phyloP scores from a whole-genome alignment of 2,113 vertebrate species.

The Pseudorhombus dupliciocellatus region DNA sequence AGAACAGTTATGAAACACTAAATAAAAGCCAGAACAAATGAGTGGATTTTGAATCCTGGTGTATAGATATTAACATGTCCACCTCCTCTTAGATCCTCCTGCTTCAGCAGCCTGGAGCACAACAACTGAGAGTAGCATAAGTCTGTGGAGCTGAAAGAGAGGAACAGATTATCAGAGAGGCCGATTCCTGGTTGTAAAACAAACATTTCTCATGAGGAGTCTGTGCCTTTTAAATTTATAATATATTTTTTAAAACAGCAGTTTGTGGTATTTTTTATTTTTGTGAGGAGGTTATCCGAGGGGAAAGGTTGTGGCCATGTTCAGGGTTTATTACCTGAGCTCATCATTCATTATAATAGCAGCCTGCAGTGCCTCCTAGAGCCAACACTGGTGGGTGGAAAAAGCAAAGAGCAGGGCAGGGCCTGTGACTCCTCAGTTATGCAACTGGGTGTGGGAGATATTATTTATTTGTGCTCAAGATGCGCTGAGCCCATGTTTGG shows the following conservation, averaged over 20 bases:
- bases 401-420: background rate
- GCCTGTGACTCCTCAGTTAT: conserved; percentile 5
- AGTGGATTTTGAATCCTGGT: too few relatives aligned
- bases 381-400: background rate
- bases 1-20: too few relatives aligned
- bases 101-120: too few relatives aligned
- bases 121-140: background rate
- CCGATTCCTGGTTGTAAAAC: too few relatives aligned
- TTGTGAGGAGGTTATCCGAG: background rate
- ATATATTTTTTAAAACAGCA: background rate
- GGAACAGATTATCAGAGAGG: too few relatives aligned
- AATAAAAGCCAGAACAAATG: too few relatives aligned
- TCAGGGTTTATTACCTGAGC: background rate
- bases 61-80: background rate
- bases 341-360: background rate
- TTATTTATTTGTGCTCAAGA: conserved; percentile 17
- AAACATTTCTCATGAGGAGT: too few relatives aligned
- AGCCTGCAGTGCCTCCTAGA: conserved; percentile 31
- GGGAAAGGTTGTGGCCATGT: background rate
- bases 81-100: too few relatives aligned
- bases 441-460: conserved; percentile 14
- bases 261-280: background rate
- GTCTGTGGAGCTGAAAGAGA: background rate
- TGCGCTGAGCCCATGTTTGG: conserved; percentile 3
- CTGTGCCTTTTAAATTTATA: too few relatives aligned